phyloP scores from a whole-genome alignment of 2,113 vertebrate species.

The Redunca redunca region DNA sequence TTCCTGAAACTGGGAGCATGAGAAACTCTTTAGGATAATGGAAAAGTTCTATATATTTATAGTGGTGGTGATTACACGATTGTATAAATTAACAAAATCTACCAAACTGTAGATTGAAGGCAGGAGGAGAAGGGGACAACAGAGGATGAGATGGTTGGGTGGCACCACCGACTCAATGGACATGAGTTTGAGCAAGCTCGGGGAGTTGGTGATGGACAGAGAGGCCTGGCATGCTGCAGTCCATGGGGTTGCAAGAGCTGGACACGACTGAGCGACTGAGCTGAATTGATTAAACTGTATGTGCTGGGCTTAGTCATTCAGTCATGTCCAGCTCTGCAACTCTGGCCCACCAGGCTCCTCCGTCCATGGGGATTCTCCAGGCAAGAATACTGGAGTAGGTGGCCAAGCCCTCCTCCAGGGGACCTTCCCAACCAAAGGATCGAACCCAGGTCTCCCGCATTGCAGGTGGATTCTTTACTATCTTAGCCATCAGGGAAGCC shows the following conservation, averaged over 20 bases:
- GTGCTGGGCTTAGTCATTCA: neutral
- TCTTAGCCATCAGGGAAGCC: neutral
- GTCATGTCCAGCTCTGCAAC: neutral
- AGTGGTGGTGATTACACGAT: neutral
- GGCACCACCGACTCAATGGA: neutral
- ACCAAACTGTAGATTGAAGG: neutral
- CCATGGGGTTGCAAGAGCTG: fast-evolving
- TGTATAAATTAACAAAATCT: neutral
- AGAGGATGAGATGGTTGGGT: neutral
- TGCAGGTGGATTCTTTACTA: neutral
- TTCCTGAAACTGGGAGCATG: neutral
- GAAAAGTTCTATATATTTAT: neutral
- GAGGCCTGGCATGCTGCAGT: neutral
- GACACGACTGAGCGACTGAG: neutral
- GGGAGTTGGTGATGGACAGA: neutral
- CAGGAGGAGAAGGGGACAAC: neutral
- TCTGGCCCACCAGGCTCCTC: neutral
- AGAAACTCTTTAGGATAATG: neutral
- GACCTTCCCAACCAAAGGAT: neutral
- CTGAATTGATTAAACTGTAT: neutral
- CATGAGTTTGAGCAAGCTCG: neutral
- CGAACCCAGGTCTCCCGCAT: neutral
- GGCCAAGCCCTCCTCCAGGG: neutral
- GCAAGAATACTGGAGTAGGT: neutral
- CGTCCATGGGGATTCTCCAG: neutral